Base-by-base conservation (phyloP, 2,113 vertebrate genomes). In the Oreocharis arfaki region DNA sequence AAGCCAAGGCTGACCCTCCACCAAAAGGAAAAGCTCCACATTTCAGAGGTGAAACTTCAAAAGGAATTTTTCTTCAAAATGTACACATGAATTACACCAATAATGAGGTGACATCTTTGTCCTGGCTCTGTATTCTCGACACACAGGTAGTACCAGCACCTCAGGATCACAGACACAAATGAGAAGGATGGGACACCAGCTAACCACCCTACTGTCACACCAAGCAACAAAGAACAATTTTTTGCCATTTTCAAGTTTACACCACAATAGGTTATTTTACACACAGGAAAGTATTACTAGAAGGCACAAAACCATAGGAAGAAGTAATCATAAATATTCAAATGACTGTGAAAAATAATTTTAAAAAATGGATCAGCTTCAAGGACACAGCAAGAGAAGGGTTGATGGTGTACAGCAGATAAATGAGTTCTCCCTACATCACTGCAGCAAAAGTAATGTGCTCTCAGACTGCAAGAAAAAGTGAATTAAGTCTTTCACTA, bases 31-130 rank as follows among this genome's bases (percentile, higher is more conserved):
- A 88, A 88, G 23, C 33, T 95, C 46, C 53, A 32, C 24, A 23
- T 64, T 57, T 82, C 81, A 89, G 26, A 88, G 35, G 18, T 55
- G 33, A 44, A 90, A 74, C 37, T 63, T 91, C 28, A 69, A 32
- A 65, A 50, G 13, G 17, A 44, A 80, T 26, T 21, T 41, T 9
- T 32, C 63, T 73, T 53, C 46, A 47, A 60, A 89, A 87, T 6
- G 13, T 33, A 55, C 13, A 26, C 0, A 2, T 1, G 1, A 85
- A 85, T 44, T 46, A 32, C 18, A 46, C 26, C 26, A 63, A 4
- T 19, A 64, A 64, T 3, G 18, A 76, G 27, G 8, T 23, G 56
- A 52, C 13, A 33, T 6, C 26, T 85, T 77, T 83, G 67, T 65
- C 17, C 67, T 42, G 37, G 13, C 21, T 85, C 52, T 64, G 16